Conservation (phyloP, 2,888 invertebrate genomes). For the Macrosiphum euphorbiae region DNA sequence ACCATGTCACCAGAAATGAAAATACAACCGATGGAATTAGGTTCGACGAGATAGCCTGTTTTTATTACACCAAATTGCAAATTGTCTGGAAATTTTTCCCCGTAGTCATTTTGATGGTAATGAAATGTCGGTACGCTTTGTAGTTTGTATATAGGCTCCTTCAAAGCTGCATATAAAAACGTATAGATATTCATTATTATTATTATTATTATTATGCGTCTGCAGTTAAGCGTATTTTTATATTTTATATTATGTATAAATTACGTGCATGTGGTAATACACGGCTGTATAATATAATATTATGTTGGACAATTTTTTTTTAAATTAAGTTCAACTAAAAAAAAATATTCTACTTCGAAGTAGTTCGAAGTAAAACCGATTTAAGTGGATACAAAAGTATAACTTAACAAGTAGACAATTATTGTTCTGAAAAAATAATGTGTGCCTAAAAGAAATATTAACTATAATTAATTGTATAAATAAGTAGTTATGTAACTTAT, state of each 20-base stretch:
- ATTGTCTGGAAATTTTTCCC: neutral
- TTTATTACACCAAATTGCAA: neutral
- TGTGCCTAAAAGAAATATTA: neutral
- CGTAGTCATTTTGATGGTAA: neutral
- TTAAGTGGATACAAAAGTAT: too few relatives aligned
- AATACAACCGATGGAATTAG: neutral
- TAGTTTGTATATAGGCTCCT: neutral
- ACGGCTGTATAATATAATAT: neutral
- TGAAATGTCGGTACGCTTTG: neutral
- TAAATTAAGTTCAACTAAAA: neutral
- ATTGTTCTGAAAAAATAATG: neutral
- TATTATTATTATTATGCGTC: neutral
- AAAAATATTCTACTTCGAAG: neutral
- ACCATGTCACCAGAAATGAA: slow-evolving; percentile 8
- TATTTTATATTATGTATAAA: neutral
- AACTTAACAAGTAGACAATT: too few relatives aligned
- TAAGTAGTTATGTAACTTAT: neutral
- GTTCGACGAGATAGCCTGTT: neutral
- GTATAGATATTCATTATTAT: neutral
- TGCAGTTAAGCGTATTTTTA: neutral
- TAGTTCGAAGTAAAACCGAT: too few relatives aligned
- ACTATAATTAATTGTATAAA: neutral
- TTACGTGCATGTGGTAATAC: neutral
- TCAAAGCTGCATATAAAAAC: neutral
- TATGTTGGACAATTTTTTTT: neutral